These are phyloP conservation scores for Sturmia bella DNA, from an alignment of 2,888 invertebrate species.

Conservation along the genomic window DNA sequence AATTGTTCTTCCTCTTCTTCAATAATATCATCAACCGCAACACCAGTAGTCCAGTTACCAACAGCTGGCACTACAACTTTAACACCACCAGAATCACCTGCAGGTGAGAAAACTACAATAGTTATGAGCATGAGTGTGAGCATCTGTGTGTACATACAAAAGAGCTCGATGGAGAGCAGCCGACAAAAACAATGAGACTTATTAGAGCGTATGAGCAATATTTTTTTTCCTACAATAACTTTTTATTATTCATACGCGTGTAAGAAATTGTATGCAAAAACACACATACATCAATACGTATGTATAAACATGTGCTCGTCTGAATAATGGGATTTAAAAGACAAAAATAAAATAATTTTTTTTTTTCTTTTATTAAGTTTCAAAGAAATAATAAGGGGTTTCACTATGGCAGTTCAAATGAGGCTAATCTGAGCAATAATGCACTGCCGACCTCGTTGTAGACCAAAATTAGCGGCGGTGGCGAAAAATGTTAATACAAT, in stretches of 20 bases:
- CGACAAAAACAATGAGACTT: not conserved
- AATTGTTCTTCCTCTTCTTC: constrained; percentile 64
- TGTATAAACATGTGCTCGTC: not conserved
- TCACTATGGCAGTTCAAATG: no score
- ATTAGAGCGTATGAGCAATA: constrained; percentile 22
- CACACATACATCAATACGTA: no score
- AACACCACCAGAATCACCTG: constrained; percentile 53
- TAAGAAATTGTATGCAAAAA: no score
- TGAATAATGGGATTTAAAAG: not conserved
- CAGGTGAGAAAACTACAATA: constrained; percentile 43
- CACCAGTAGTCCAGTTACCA: constrained; percentile 32
- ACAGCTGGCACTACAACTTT: constrained; percentile 19
- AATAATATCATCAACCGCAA: constrained; percentile 29
- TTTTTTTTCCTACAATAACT: not conserved
- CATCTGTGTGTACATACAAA: no score
- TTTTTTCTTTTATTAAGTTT: not conserved
- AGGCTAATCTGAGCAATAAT: no score
- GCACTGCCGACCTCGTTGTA: no score
- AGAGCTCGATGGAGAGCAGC: not conserved
- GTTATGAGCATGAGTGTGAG: no score
- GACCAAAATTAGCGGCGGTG: no score
- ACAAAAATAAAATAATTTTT: not conserved
- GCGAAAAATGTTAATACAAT: no score
- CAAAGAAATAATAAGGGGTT: not conserved
- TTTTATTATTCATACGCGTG: constrained; percentile 31